Evolutionary conservation across 2,113 vertebrate genomes (phyloP), one percentile per base, ranked within the genome.

Genomic region (Mugil cephalus): DNA sequence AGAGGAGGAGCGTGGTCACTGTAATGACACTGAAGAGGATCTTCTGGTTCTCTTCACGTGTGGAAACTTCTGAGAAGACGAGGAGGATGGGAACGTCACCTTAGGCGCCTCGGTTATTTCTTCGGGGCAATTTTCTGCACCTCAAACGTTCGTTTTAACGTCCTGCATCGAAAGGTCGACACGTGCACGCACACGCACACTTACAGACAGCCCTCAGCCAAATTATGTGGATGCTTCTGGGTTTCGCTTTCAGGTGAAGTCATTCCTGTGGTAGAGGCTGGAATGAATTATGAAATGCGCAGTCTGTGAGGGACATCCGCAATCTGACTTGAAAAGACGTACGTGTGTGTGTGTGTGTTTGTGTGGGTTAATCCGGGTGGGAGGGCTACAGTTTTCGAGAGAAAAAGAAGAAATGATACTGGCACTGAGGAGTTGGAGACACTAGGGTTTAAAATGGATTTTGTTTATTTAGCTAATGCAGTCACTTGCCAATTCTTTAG

Each of bases 231-330:
- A 74, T 62, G 76, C 67, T 75, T 80, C 46, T 72, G 38, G 58
- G 61, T 82, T 79, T 79, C 8, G 56, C 62, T 79, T 4, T 38
- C 65, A 84, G 82, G 72, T 83, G 34, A 82, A 89, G 18, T 77
- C 80, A 87, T 90, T 86, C 88, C 84, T 83, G 87, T 39, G 88
- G 85, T 40, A 9, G 43, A 64, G 38, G 30, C 40, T 63, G 86
- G 83, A 84, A 84, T 80, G 63, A 4, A 5, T 30, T 30, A 30
- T 1, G 54, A 64, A 64, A 68, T 72, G 74, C 62, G 35, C 24
- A 13, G n/a, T 39, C 61, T 64, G 15, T 1, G 17, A 61, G 62
- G 65, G 19, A 43, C 56, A 48, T 74, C 73, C 55, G 80, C 59
- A 48, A 36, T 18, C 39, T 17, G 8, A 58, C 21, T 58, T 46